Conservation (phyloP, 1,140 invertebrate genomes). For the Drosophila erecta region DNA sequence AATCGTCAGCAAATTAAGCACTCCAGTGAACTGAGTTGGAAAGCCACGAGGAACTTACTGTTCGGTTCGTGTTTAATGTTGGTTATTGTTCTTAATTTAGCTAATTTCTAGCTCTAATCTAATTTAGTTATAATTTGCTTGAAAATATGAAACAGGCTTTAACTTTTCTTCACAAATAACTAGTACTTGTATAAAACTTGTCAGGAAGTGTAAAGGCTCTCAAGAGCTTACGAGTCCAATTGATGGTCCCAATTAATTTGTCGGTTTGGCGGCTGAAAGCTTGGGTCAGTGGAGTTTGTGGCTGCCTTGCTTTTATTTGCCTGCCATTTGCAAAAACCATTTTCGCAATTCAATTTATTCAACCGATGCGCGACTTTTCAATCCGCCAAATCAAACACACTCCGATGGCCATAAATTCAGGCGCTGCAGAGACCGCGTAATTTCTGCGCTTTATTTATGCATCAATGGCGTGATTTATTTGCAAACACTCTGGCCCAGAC, state of each 20-base stretch:
- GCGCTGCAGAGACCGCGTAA: slow-evolving; percentile 66
- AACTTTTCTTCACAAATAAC: no score
- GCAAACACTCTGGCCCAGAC: slow-evolving; percentile 54
- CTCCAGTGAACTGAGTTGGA: slow-evolving; percentile 12
- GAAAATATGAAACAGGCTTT: no score
- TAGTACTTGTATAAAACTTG: not conserved
- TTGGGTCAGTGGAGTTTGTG: slow-evolving; percentile 1
- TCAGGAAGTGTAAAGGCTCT: not conserved
- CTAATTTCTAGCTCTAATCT: no score
- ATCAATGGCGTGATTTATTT: slow-evolving; percentile 74
- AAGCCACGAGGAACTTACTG: slow-evolving; percentile 10
- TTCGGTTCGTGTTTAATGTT: not conserved
- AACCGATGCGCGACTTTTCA: slow-evolving; percentile 49
- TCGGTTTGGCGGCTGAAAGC: slow-evolving; percentile 3
- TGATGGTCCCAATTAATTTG: slow-evolving; percentile 18
- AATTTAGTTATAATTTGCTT: no score
- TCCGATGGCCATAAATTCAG: slow-evolving; percentile 61
- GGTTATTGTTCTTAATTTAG: not conserved
- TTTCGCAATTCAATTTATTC: slow-evolving; percentile 64
- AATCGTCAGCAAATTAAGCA: slow-evolving; percentile 56
- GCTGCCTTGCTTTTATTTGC: slow-evolving; percentile 19
- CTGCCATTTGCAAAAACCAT: slow-evolving; percentile 41
- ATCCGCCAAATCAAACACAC: slow-evolving; percentile 65
- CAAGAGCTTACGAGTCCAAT: not conserved
- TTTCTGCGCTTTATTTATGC: slow-evolving; percentile 77